phyloP scores from a whole-genome alignment of 2,888 invertebrate genomes.

The Ichneumon xanthorius region DNA sequence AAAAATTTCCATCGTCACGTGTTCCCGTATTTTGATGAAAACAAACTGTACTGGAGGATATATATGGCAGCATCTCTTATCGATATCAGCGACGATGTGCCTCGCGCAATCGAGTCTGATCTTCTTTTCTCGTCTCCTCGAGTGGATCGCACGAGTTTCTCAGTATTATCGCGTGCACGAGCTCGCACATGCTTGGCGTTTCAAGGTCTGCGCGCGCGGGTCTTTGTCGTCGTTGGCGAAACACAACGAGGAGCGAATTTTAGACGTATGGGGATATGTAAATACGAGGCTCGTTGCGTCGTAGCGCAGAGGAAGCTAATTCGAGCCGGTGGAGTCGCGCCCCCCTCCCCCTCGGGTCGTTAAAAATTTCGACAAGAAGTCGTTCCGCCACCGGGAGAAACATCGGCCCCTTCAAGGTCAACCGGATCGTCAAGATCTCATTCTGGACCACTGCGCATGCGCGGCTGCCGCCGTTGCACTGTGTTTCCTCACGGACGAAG shows the following conservation, averaged over 20 bases:
- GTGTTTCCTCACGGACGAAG: too few species aligned
- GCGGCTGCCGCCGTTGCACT: slow-evolving; percentile 43
- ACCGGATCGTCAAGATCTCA: slow-evolving; percentile 53
- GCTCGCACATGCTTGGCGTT: slow-evolving; percentile 2
- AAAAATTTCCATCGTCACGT: too few species aligned
- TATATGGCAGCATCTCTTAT: slow-evolving; percentile 15
- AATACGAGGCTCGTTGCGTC: slow-evolving; percentile 1
- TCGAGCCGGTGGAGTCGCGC: background rate
- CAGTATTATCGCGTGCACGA: slow-evolving; percentile 15
- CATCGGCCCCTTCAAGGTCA: slow-evolving; percentile 66
- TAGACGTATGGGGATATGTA: background rate
- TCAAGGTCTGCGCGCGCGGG: background rate
- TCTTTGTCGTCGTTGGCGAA: background rate
- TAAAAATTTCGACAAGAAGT: slow-evolving; percentile 45
- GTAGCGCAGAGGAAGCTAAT: background rate
- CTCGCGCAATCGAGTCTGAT: slow-evolving; percentile 19
- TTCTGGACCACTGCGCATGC: slow-evolving; percentile 1
- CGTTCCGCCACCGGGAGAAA: slow-evolving; percentile 42
- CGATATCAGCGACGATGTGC: background rate
- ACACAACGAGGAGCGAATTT: slow-evolving; percentile 1
- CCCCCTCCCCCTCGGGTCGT: background rate
- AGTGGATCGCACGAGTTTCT: slow-evolving; percentile 9
- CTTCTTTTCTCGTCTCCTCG: slow-evolving; percentile 11
- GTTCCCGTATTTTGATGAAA: too few species aligned
- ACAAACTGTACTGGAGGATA: too few species aligned